Evolutionary conservation across 2,797 vertebrate species (phyloP).

Genomic region (Aselliscus stoliczkanus): DNA sequence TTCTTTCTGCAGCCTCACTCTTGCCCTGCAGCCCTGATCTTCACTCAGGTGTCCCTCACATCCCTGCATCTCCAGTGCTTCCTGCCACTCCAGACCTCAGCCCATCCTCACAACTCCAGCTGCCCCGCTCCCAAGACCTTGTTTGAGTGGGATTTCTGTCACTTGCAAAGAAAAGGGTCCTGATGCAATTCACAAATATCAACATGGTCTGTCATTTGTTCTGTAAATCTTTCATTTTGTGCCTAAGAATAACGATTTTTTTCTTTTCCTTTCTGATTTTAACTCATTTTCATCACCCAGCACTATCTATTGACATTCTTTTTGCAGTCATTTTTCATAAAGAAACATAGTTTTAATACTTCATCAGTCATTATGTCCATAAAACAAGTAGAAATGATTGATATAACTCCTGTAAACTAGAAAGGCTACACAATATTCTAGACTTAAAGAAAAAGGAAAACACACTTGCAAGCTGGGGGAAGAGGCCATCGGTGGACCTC

Average conservation of each 20-base stretch:
- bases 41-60: background rate
- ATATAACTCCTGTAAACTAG: background rate
- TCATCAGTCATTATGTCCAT: background rate
- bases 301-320: background rate
- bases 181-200: background rate
- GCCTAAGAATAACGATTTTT: background rate
- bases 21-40: background rate
- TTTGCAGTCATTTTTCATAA: background rate
- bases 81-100: background rate
- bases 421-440: background rate
- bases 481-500: background rate
- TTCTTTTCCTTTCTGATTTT: background rate
- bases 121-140: background rate
- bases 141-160: background rate
- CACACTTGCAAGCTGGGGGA: background rate
- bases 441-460: background rate
- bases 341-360: background rate
- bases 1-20: background rate
- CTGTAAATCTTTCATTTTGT: background rate
- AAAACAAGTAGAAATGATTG: background rate
- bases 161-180: background rate
- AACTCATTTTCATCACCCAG: background rate
- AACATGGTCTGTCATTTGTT: background rate
- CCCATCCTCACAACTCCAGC: background rate
- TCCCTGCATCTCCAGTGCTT: background rate